Conservation (phyloP, 2,113 vertebrate genomes). For the Zosterops hypoxanthus region DNA sequence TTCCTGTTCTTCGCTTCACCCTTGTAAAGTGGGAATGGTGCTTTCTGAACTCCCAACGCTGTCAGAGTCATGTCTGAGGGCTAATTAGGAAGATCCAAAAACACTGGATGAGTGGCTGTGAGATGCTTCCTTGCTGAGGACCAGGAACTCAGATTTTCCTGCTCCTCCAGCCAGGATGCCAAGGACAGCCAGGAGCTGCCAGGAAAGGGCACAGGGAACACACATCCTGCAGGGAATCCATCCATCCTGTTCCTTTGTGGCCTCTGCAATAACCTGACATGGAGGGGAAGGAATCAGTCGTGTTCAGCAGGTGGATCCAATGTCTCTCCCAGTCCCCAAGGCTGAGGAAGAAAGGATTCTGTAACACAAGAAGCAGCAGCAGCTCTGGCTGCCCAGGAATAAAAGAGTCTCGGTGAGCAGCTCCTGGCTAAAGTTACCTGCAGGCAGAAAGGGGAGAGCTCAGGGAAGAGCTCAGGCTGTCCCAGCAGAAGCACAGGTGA, state of each 20-base stretch:
- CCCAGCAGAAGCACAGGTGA: background rate
- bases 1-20: background rate
- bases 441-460: slow-evolving; percentile 54
- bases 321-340: background rate
- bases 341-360: slow-evolving; percentile 20
- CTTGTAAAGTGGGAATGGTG: background rate
- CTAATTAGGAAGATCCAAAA: background rate
- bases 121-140: background rate
- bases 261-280: background rate
- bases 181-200: background rate
- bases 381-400: slow-evolving; percentile 30
- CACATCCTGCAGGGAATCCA: background rate
- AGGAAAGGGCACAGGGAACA: background rate
- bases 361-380: slow-evolving; percentile 58
- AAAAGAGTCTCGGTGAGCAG: slow-evolving; percentile 51
- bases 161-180: background rate
- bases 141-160: background rate
- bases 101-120: background rate
- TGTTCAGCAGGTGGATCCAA: background rate
- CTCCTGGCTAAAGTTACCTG: slow-evolving; percentile 63
- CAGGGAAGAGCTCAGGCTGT: slow-evolving; percentile 33
- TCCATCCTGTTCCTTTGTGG: background rate
- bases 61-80: background rate
- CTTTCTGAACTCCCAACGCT: background rate
- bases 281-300: background rate